These are phyloP conservation scores for Keiferia lycopersicella DNA, from an alignment of 2,888 invertebrate species.

Conservation along the genomic window DNA sequence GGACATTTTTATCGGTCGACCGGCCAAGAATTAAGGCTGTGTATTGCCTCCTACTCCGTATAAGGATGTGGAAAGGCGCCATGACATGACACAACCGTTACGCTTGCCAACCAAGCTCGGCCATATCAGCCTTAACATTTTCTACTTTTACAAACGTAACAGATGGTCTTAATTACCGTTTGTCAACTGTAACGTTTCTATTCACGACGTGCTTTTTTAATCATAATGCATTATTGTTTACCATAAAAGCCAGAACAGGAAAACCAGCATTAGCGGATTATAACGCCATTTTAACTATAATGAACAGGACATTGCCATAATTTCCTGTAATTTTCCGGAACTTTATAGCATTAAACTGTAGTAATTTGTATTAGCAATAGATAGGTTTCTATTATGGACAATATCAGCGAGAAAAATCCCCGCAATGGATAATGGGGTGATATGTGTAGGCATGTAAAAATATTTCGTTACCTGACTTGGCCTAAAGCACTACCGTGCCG, in stretches of 20 bases:
- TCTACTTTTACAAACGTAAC: conserved; percentile 40
- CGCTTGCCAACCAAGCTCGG: conserved; percentile 34
- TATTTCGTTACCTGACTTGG: too few relatives aligned
- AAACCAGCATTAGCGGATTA: background rate
- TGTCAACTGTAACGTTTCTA: background rate
- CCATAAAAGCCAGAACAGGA: conserved; percentile 15
- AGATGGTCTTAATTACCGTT: conserved; percentile 14
- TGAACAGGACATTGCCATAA: conserved; percentile 10
- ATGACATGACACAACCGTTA: conserved; percentile 57
- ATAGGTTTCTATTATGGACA: background rate
- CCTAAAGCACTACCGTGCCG: too few relatives aligned
- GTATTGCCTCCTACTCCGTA: conserved; percentile 53
- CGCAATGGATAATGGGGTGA: too few relatives aligned
- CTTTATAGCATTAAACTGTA: background rate
- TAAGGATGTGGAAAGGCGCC: conserved; percentile 65
- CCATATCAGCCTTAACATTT: conserved; percentile 33
- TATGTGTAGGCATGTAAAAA: too few relatives aligned
- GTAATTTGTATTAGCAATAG: background rate
- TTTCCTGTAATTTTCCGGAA: conserved; percentile 15
- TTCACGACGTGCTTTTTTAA: background rate
- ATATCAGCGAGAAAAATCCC: too few relatives aligned
- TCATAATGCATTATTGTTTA: background rate
- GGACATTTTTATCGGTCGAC: conserved; percentile 53
- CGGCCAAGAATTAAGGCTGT: conserved; percentile 51
- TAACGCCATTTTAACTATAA: background rate